Evolutionary conservation across 1,140 invertebrate genomes (phyloP).

Genomic region (Bombus ignitus): DNA sequence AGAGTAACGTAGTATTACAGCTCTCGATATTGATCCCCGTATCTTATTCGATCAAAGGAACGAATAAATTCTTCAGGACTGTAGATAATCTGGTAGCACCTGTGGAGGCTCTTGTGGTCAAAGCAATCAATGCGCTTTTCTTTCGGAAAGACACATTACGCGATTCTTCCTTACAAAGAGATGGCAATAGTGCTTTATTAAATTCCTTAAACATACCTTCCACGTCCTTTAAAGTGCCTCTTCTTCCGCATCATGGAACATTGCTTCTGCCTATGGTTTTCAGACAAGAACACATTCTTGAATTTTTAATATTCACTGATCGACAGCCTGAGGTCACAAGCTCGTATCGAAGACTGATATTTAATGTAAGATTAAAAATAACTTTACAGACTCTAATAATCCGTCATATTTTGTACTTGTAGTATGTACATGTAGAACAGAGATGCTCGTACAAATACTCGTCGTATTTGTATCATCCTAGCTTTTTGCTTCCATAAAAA

Average conservation of each 20-base stretch:
- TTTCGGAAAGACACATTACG: slow-evolving; percentile 55
- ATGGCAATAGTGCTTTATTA: slow-evolving; percentile 59
- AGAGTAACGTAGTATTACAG: background rate
- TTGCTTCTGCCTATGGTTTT: background rate
- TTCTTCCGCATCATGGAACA: slow-evolving; percentile 13
- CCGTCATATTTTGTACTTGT: too few species aligned
- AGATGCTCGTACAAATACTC: too few species aligned
- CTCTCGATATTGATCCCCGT: slow-evolving; percentile 40
- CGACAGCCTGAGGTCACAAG: slow-evolving; percentile 6
- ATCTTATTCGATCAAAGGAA: slow-evolving; percentile 4
- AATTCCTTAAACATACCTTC: slow-evolving; percentile 53
- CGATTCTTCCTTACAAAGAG: slow-evolving; percentile 56
- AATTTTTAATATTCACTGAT: slow-evolving; percentile 26
- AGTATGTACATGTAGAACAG: too few species aligned
- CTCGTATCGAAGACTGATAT: background rate
- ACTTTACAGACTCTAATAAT: slow-evolving; percentile 7
- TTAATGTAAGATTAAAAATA: slow-evolving; percentile 12
- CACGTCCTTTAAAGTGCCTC: slow-evolving; percentile 21
- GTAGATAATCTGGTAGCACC: slow-evolving; percentile 49
- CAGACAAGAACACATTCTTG: background rate
- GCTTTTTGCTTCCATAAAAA: too few species aligned
- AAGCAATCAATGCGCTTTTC: slow-evolving; percentile 52
- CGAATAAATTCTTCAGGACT: slow-evolving; percentile 29
- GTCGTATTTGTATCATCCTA: too few species aligned
- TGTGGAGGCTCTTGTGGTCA: slow-evolving; percentile 17